These are phyloP conservation scores for Drosophila parthenogenetica DNA, from an alignment of 2,888 invertebrate species.

Conservation along the genomic window DNA sequence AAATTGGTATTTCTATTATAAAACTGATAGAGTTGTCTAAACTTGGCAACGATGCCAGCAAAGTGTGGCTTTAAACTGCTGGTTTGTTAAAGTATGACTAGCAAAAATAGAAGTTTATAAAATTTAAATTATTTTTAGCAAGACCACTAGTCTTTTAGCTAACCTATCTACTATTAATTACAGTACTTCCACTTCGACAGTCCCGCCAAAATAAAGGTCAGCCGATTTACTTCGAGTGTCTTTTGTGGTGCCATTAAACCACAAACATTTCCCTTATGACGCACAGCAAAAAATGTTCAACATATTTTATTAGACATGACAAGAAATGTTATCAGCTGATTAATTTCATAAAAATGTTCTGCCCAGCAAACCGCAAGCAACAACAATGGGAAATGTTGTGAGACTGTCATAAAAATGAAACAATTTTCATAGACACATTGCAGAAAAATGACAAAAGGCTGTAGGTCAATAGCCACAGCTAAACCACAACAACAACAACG, in stretches of 20 bases:
- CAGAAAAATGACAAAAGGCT: slow-evolving; percentile 32
- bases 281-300: slow-evolving; percentile 28
- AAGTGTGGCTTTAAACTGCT: too few relatives aligned
- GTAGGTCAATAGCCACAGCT: slow-evolving; percentile 34
- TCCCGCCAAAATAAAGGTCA: background rate
- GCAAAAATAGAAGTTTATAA: too few relatives aligned
- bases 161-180: background rate
- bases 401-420: slow-evolving; percentile 57
- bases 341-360: slow-evolving; percentile 57
- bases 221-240: too few relatives aligned
- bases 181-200: background rate
- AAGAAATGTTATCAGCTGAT: slow-evolving; percentile 50
- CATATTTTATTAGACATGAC: slow-evolving; percentile 54
- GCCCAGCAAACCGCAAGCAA: background rate
- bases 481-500: slow-evolving; percentile 20
- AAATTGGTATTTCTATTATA: background rate
- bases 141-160: background rate
- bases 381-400: slow-evolving; percentile 10
- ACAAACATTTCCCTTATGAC: slow-evolving; percentile 10
- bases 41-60: too few relatives aligned
- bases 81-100: too few relatives aligned
- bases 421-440: slow-evolving; percentile 41
- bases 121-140: too few relatives aligned
- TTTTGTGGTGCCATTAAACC: slow-evolving; percentile 11
- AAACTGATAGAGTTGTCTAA: too few relatives aligned